Conservation (phyloP, 37 sponge, comb jelly and placozoan genomes). For the Oscarella lobularis region DNA sequence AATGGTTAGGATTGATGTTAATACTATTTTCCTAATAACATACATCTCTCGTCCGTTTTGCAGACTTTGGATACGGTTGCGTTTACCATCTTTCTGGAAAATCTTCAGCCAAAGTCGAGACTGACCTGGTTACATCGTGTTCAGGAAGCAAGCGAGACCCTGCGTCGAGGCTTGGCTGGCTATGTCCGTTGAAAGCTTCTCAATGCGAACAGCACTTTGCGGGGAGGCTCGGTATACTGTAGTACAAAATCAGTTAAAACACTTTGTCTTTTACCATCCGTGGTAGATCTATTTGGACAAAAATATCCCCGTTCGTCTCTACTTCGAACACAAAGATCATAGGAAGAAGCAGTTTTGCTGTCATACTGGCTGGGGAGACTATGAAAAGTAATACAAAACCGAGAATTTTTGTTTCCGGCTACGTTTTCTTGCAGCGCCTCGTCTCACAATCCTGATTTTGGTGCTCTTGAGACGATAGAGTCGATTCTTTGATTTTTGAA, state of each 20-base stretch:
- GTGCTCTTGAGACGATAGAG: neutral
- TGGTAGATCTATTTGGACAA: neutral
- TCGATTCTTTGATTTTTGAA: neutral
- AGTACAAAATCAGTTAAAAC: neutral
- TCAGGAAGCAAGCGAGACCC: neutral
- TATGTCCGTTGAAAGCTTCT: neutral
- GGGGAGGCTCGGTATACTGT: neutral
- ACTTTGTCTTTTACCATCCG: neutral
- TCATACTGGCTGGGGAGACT: no score
- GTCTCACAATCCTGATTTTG: no score
- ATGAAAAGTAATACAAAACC: no score
- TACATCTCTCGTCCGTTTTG: no score
- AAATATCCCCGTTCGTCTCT: neutral
- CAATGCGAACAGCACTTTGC: no score
- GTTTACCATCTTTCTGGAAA: no score
- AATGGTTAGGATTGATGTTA: no score
- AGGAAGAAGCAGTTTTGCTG: neutral
- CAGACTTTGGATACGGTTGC: no score
- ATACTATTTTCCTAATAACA: no score
- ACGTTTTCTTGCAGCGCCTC: no score
- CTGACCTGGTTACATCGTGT: neutral
- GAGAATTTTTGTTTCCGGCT: no score
- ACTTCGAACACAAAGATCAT: slow-evolving; percentile 1
- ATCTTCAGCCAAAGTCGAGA: no score
- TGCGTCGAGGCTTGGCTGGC: neutral